Evolutionary conservation across 2,113 vertebrate genomes (phyloP), one percentile per base, ranked within the genome.

Genomic region (Phalacrocorax carbo): DNA sequence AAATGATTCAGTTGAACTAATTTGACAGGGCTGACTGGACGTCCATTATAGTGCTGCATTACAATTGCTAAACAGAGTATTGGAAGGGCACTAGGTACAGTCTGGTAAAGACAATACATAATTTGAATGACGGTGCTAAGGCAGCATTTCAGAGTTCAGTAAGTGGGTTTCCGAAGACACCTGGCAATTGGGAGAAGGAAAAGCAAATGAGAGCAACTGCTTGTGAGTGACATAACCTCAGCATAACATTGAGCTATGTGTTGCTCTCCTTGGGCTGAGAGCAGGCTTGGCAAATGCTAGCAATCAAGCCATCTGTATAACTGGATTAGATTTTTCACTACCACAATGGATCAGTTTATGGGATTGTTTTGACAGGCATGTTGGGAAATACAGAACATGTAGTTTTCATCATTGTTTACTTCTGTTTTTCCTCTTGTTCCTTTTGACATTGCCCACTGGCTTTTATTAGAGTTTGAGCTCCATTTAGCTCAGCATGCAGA

Each of bases 1-100:
- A 97, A 96, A 97, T 93, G 34, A 96, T 85, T 94, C 96, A 94
- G 13, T 88, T 93, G 90, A 95, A 90, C 88, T 96, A 86, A 95
- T 94, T 64, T 96, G 94, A 94, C 93, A 95, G 92, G 82, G 69
- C 82, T 94, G 93, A 69, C 84, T 94, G 82, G 75, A 44, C 86
- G 92, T 96, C 92, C 90, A 79, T 97, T 93, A 86, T 7, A 64
- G 82, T 70, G 64, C 82, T 88, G 68, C 71, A 90, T 96, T 96
- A 94, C 86, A 97, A 82, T 96, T 94, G 91, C 88, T 94, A 88
- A 92, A 85, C 72, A 94, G 92, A 75, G 32, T 71, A 72, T 81
- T 93, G 91, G 85, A 85, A 97, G 90, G 96, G 48, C 89, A 93
- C 38, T 90, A 36, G 66, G 89, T 96, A 71, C 77, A 95, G 72